Evolutionary conservation across 2,888 invertebrate species (phyloP), one percentile per base, ranked within the genome.

Genomic region (Ormyrus labotus): DNA sequence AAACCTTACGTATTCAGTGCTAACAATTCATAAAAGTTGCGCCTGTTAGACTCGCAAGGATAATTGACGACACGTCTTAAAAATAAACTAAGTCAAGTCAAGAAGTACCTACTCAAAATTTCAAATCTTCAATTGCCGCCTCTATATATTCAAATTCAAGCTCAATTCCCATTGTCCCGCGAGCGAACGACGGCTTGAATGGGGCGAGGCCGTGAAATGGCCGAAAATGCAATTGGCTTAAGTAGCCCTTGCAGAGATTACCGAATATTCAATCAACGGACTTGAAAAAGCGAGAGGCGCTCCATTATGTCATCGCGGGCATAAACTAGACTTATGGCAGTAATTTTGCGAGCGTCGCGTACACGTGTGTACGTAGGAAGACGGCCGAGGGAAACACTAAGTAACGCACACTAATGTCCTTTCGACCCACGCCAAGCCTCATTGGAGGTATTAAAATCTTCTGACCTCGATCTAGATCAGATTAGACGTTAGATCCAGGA

Each of bases 391-490:
- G 34, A 68, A 78, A 78, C 34, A 34, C 34, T 34, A 34, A 34
- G 34, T 34, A 34, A 10, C 51, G 48, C 47, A 48, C 78, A 53
- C 51, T 57, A 13, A 68, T 61, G 58, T 63, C 45, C 63, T 58
- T 53, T 34, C 76, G 45, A 65, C 71, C 71, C 60, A 71, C 67
- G 55, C 73, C 45, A 19, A 13, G 67, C 57, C 57, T 13, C 69
- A 69, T 69, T 80, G 45, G 45, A 65, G 61, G 45, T 68, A 68
- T 69, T 68, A 69, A 58, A 73, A 78, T 78, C 47, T 65, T 51
- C 55, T 51, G 67, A 63, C 77, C 77, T 81, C 77, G 69, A 70
- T 81, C 69, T 70, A 73, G 9, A 78, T 76, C 63, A 76, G 58
- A 60, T 75, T 53, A 58, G 50, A 69, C 47, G 10, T 13, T 6